Conservation (phyloP, 2,888 invertebrate genomes). For the Ophion obscuratus region DNA sequence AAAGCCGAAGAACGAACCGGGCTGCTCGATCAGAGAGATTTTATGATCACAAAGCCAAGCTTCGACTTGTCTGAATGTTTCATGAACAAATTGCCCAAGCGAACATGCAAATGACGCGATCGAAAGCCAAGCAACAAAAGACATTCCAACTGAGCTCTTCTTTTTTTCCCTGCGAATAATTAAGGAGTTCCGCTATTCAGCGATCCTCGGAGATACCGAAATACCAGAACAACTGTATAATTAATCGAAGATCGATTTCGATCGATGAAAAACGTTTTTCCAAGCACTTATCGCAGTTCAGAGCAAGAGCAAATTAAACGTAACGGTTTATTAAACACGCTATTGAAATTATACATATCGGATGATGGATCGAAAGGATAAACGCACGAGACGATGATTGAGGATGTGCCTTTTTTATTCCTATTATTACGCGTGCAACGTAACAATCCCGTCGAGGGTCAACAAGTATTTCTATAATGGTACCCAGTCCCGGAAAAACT, state of each 20-base stretch:
- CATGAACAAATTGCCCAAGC: conserved; percentile 37
- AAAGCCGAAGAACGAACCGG: conserved; percentile 31
- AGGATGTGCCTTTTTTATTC: conserved; percentile 40
- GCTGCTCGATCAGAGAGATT: conserved; percentile 46
- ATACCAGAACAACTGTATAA: conserved; percentile 44
- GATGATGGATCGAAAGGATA: conserved; percentile 32
- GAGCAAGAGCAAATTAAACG: conserved; percentile 1
- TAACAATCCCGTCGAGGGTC: conserved; percentile 57
- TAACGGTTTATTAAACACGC: conserved; percentile 11
- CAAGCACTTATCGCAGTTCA: conserved; percentile 33
- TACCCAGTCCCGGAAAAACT: conserved; percentile 57
- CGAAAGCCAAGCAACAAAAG: conserved; percentile 33
- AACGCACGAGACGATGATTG: conserved; percentile 49
- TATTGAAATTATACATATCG: conserved; percentile 27
- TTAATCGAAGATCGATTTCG: conserved; percentile 53
- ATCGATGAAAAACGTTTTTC: conserved; percentile 30
- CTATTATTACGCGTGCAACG: conserved; percentile 24
- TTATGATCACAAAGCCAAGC: conserved; percentile 35
- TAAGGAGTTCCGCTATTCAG: conserved; percentile 26
- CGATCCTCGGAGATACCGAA: conserved; percentile 10
- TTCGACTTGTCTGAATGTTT: conserved; percentile 53
- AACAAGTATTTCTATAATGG: conserved; percentile 43
- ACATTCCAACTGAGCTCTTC: background rate
- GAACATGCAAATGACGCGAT: conserved; percentile 40
- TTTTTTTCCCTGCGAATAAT: conserved; percentile 46